Conservation (phyloP, 2,113 vertebrate species). For the Bambusicola thoracicus region DNA sequence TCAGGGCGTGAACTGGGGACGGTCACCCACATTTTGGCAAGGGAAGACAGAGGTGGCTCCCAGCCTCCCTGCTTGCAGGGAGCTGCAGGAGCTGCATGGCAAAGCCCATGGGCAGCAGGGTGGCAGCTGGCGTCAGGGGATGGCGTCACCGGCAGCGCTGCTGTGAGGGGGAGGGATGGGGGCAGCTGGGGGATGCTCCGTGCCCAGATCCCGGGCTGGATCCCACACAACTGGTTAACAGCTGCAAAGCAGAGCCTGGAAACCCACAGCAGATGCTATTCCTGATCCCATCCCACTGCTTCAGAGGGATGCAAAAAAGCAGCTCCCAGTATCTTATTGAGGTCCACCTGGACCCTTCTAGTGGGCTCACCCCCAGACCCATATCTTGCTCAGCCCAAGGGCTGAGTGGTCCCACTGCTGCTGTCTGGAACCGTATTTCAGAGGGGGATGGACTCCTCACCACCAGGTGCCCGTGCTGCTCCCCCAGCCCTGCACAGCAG, state of each 20-base stretch:
- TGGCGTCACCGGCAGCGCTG: not conserved
- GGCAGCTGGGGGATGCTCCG: not conserved
- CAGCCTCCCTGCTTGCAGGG: not conserved
- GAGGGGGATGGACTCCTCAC: not conserved
- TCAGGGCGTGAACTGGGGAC: not conserved
- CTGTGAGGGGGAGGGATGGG: not conserved
- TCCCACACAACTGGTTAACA: not conserved
- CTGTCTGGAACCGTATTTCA: rapidly evolving
- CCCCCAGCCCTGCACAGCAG: rapidly evolving
- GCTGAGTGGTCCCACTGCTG: not conserved
- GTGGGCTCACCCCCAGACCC: not conserved
- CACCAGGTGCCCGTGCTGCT: rapidly evolving
- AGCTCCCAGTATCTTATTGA: not conserved
- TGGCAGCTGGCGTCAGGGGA: not conserved
- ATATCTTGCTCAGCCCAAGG: not conserved
- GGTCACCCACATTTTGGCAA: not conserved
- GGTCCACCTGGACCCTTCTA: not conserved
- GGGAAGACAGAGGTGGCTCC: not conserved
- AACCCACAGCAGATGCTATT: not conserved
- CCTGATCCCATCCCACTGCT: not conserved
- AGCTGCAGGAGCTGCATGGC: rapidly evolving
- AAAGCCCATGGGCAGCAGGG: rapidly evolving
- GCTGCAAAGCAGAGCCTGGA: not conserved
- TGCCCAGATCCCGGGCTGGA: not conserved
- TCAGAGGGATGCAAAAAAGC: not conserved